Conservation (phyloP, 2,113 vertebrate genomes). For the Hippocampus barbouri region DNA sequence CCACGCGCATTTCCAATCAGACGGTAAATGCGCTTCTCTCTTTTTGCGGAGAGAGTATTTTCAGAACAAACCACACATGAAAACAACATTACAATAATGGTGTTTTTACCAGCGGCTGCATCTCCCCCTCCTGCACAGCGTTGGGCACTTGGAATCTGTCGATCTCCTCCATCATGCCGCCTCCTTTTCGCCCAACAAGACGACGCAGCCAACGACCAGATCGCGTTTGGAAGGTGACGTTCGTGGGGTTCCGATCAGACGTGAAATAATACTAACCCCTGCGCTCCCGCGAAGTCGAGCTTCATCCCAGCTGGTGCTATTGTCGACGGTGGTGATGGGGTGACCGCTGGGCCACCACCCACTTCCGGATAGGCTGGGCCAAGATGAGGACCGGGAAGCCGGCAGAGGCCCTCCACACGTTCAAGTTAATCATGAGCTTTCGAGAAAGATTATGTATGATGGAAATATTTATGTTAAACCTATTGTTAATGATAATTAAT, state of each 20-base stretch:
- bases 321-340: constrained; percentile 54
- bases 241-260: constrained; percentile 27
- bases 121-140: constrained; percentile 79
- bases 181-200: constrained; percentile 21
- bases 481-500: no score
- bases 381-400: constrained; percentile 33
- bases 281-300: constrained; percentile 49
- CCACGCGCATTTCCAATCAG: not conserved
- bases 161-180: constrained; percentile 93
- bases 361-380: constrained; percentile 66
- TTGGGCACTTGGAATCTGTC: constrained; percentile 94
- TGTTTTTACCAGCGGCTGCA: constrained; percentile 86
- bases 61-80: not conserved
- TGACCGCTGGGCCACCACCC: constrained; percentile 64
- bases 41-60: not conserved
- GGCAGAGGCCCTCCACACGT: no score
- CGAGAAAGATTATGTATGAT: no score
- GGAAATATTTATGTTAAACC: no score
- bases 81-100: not conserved
- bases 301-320: constrained; percentile 70
- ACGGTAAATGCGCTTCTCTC: not conserved
- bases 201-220: not conserved
- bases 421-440: no score
- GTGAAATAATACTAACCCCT: constrained; percentile 9
- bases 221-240: constrained; percentile 13